Conservation (phyloP, 2,797 vertebrate species). For the Spinibarbus caldwelli region DNA sequence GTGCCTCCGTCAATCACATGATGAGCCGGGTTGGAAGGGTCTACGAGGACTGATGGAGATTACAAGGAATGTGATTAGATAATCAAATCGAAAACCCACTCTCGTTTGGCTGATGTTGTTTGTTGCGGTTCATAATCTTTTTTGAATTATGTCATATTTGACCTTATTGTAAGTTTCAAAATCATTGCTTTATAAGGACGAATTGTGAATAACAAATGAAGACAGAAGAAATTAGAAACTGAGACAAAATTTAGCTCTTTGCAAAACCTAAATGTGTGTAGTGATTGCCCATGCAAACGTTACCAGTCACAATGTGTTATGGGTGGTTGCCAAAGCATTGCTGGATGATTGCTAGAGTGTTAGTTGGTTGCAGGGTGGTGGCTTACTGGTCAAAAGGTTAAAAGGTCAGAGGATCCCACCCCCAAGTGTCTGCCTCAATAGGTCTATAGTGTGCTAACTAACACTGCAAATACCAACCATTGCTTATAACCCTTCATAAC, state of each 20-base stretch:
- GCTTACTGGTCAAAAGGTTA: conserved; percentile 17
- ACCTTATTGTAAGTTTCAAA: conserved; percentile 51
- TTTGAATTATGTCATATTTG: conserved; percentile 75
- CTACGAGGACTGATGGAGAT: conserved; percentile 75
- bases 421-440: background rate
- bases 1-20: conserved; percentile 71
- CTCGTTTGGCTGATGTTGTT: conserved; percentile 69
- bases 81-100: conserved; percentile 79
- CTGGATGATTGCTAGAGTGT: conserved; percentile 59
- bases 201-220: background rate
- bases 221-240: background rate
- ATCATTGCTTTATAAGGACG: background rate
- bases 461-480: background rate
- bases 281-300: background rate
- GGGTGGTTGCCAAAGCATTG: background rate
- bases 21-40: conserved; percentile 70
- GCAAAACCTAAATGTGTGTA: background rate
- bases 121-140: conserved; percentile 76
- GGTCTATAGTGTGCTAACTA: background rate
- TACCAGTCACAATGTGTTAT: background rate
- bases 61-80: conserved; percentile 85
- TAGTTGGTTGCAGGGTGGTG: conserved; percentile 74
- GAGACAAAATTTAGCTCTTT: background rate
- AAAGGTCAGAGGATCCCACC: conserved; percentile 15
- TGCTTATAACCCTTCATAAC: background rate